These are phyloP conservation scores for Mus pahari DNA, from an alignment of 2,113 vertebrate species.

Conservation along the genomic window DNA sequence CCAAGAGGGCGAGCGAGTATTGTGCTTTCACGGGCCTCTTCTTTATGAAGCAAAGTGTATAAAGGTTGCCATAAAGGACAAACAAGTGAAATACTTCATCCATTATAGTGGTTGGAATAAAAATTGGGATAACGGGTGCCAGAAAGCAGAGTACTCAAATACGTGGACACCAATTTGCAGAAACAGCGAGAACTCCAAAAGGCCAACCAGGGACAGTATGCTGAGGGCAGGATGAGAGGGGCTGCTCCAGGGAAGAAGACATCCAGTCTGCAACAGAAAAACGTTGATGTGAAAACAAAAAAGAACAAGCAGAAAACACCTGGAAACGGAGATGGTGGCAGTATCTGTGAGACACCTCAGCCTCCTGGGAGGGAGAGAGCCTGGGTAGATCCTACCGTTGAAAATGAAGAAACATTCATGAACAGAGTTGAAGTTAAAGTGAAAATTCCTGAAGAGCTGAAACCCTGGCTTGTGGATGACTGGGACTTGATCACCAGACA, in stretches of 20 bases:
- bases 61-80: too few species aligned
- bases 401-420: too few species aligned
- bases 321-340: slow-evolving; percentile 96
- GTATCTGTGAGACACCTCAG: slow-evolving; percentile 95
- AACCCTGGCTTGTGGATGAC: too few species aligned
- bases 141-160: slow-evolving; percentile 99
- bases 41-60: too few species aligned
- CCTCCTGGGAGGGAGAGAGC: slow-evolving; percentile 98
- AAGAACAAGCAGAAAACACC: slow-evolving; percentile 99
- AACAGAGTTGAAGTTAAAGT: too few species aligned
- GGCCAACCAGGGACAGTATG: slow-evolving; percentile 99
- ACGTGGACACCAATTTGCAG: slow-evolving; percentile 99
- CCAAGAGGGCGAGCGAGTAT: too few species aligned
- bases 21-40: too few species aligned
- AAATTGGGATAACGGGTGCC: slow-evolving; percentile 99
- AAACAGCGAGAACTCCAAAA: slow-evolving; percentile 99
- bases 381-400: slow-evolving; percentile 97
- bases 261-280: slow-evolving; percentile 97
- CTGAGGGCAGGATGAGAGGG: slow-evolving; percentile 99
- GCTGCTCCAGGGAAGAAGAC: slow-evolving; percentile 99
- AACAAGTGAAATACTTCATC: too few species aligned
- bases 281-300: slow-evolving; percentile 99
- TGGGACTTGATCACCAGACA: too few species aligned
- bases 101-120: too few species aligned
- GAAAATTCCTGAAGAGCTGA: too few species aligned